Conservation (phyloP, 2,797 vertebrate genomes). For the Limnodromus scolopaceus region DNA sequence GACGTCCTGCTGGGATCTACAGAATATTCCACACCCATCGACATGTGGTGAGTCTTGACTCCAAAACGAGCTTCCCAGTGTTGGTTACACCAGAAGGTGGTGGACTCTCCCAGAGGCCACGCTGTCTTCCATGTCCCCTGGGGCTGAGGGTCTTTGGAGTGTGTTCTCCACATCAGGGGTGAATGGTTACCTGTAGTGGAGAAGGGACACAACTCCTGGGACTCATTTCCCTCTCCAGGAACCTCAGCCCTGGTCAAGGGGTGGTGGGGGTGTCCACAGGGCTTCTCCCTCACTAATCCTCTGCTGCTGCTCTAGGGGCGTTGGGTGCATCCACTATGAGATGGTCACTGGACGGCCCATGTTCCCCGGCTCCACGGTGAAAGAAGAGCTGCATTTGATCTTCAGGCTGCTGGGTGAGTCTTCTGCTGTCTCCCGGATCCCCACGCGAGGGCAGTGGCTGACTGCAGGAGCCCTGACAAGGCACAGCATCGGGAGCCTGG, state of each 20-base stretch:
- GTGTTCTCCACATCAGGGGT: neutral
- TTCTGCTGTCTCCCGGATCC: neutral
- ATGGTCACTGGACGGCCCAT: conserved; percentile 95
- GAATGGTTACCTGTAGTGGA: neutral
- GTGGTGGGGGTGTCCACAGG: neutral
- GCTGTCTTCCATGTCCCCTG: neutral
- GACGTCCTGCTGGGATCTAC: conserved; percentile 95
- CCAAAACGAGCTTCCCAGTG: accelerated
- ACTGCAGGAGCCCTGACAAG: neutral
- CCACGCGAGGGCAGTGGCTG: conserved; percentile 56
- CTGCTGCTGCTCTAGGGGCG: conserved; percentile 81
- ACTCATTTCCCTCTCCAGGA: neutral
- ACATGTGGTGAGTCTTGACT: conserved; percentile 90
- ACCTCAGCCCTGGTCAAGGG: neutral
- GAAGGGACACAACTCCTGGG: neutral
- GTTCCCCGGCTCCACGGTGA: conserved; percentile 95
- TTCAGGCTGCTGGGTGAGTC: conserved; percentile 91
- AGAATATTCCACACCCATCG: conserved; percentile 94
- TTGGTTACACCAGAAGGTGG: accelerated
- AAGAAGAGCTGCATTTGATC: conserved; percentile 94
- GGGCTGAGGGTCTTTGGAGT: neutral
- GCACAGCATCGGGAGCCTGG: neutral
- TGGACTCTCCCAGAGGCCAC: neutral
- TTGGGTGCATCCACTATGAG: conserved; percentile 94
- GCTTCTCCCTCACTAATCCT: neutral